A percentile compares a stretch with the other conserved stretches of the same genome.
These are phyloP conservation scores for Phalacrocorax brasilianus DNA, from an alignment of 2,113 vertebrate species.

Conservation along the genomic window DNA sequence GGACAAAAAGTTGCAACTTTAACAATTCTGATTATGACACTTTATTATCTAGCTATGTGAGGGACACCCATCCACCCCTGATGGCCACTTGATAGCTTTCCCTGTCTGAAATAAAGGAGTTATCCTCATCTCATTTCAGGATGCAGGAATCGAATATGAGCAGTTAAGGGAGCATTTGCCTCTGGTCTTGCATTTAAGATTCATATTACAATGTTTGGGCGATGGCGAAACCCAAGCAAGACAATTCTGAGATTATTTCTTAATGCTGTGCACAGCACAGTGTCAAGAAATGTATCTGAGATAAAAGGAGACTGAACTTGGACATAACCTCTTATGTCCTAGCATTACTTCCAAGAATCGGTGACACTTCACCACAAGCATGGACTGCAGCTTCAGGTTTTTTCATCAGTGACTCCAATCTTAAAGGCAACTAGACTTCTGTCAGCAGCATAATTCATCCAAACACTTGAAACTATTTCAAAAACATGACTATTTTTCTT, in stretches of 20 bases:
- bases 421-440: not conserved
- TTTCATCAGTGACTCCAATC: not conserved
- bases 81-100: not conserved
- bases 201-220: not conserved
- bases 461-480: not conserved
- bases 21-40: not conserved
- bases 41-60: not conserved
- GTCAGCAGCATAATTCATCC: not conserved
- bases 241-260: not conserved
- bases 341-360: not conserved
- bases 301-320: not conserved
- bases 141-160: not conserved
- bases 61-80: not conserved
- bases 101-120: not conserved
- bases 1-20: not conserved
- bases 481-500: not conserved
- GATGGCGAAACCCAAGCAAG: not conserved
- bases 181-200: not conserved
- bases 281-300: not conserved
- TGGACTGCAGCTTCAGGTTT: not conserved
- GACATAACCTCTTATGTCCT: not conserved
- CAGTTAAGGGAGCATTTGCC: not conserved
- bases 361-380: not conserved
- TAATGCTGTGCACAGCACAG: not conserved
- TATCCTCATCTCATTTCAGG: not conserved